Percentiles rank a stretch among this genome's conserved stretches.
Conservation (phyloP, 2,888 invertebrate species). For the Callyntrura sp. region DNA sequence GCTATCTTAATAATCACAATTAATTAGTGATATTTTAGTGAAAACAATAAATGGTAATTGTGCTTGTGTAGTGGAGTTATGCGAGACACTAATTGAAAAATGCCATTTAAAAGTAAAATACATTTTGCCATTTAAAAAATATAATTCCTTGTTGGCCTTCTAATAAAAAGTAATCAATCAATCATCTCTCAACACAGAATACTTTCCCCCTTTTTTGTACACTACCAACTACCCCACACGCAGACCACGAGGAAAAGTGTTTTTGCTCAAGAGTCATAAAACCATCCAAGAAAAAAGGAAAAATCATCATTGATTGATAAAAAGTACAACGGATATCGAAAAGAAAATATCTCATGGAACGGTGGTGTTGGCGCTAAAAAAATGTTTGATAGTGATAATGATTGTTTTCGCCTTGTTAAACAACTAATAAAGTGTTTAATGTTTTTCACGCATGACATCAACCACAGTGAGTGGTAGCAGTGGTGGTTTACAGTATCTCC, state of each 20-base stretch:
- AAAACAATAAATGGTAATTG: conserved; percentile 16
- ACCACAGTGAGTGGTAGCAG: not conserved
- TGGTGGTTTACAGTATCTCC: not conserved
- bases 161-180: not conserved
- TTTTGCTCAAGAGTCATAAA: not conserved
- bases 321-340: not conserved
- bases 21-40: not conserved
- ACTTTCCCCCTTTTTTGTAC: not conserved
- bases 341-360: not conserved
- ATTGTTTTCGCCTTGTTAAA: conserved; percentile 64
- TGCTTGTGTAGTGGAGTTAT: not conserved
- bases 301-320: conserved; percentile 19
- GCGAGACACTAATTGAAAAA: not conserved
- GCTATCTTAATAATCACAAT: not conserved
- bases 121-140: not conserved
- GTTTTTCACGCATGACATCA: conserved; percentile 61
- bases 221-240: not conserved
- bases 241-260: not conserved
- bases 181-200: not conserved
- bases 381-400: conserved; percentile 16
- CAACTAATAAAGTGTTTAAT: conserved; percentile 74
- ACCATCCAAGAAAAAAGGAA: conserved; percentile 44
- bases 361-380: conserved; percentile 5
- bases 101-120: not conserved
- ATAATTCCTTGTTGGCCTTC: not conserved